Evolutionary conservation across 35 echinoderm and acorn worm species (phyloP), one percentile per base, ranked within the genome.

Genomic region (Eucidaris tribuloides): DNA sequence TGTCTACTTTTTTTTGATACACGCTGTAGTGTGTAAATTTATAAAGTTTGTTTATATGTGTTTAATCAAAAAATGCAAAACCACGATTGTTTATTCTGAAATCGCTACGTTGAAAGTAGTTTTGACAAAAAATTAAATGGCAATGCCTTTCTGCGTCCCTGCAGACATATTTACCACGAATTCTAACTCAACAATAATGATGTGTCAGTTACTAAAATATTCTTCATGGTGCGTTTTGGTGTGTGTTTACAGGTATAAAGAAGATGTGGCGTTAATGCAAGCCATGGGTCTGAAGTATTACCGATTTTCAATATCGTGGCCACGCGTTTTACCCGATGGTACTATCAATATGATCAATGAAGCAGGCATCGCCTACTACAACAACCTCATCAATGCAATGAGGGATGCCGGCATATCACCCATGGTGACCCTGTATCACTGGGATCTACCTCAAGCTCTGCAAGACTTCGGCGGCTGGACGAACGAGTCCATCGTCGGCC

Each of bases 271-370:
- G 3, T 36, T 91, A 23, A 70, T 91, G 62, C 80, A 81, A 43
- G 89, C 49, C 33, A 84, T 91, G 81, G 82, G 82, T 58, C 71
- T 94, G 3, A 43, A 65, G 15, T 78, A 90, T 44, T 96, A 96
- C 76, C 84, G 93, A 13, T 96, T 96, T 48, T 96, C 93, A 24
- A 50, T 96, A 57, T 91, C 88, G 27, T 96, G 93, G 93, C 84
- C 93, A 3, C 77, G 93, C 44, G 31, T 96, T n/a, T 58, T 96
- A 5, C 93, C 93, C 22, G 79, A 96, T 36, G 93, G 93, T 52
- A 86, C 82, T 14, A 63, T 84, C 7, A 65, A 62, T 41, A 90
- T 65, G 38, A 52, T 84, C 30, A 91, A 84, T 68, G 84, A 82
- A 70, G 85, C 58, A 44, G 93, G 89, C 45, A 50, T 96, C 15